Conservation (phyloP, 2,888 invertebrate species). For the Noctuana brunneofusca region DNA sequence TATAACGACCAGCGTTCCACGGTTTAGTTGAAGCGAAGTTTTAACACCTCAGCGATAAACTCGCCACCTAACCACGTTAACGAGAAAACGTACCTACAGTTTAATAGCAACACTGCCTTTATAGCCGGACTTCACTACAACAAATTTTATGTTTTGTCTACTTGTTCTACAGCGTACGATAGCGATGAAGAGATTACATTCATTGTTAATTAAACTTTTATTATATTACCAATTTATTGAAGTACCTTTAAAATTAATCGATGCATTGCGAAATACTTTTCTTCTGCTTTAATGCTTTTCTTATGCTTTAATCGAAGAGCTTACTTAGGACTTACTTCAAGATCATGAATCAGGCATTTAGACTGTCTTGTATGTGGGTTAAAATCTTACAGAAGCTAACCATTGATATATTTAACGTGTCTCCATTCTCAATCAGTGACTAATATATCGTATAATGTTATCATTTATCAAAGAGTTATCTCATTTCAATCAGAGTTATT, state of each 20-base stretch:
- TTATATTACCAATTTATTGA: too few species aligned
- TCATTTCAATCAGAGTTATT: background rate
- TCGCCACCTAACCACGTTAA: conserved; percentile 13
- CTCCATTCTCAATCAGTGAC: background rate
- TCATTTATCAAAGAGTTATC: background rate
- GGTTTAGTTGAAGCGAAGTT: conserved; percentile 3
- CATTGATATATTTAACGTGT: too few species aligned
- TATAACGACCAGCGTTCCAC: background rate
- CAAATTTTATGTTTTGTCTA: conserved; percentile 11
- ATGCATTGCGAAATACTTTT: too few species aligned
- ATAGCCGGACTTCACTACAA: conserved; percentile 17
- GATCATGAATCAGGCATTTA: too few species aligned
- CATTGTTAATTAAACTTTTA: too few species aligned
- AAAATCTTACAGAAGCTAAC: too few species aligned
- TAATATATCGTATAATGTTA: background rate
- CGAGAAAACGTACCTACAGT: conserved; percentile 14
- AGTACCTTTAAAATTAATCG: too few species aligned
- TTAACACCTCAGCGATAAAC: conserved; percentile 23
- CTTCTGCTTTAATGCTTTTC: too few species aligned
- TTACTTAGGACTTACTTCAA: too few species aligned
- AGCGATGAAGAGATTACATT: background rate
- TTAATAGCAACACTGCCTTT: conserved; percentile 19
- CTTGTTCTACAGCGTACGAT: background rate
- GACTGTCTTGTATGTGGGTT: too few species aligned
- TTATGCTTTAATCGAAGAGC: too few species aligned